phyloP scores from a whole-genome alignment of 64 coral and sea anemone genomes.

The Pocillopora damicornis region DNA sequence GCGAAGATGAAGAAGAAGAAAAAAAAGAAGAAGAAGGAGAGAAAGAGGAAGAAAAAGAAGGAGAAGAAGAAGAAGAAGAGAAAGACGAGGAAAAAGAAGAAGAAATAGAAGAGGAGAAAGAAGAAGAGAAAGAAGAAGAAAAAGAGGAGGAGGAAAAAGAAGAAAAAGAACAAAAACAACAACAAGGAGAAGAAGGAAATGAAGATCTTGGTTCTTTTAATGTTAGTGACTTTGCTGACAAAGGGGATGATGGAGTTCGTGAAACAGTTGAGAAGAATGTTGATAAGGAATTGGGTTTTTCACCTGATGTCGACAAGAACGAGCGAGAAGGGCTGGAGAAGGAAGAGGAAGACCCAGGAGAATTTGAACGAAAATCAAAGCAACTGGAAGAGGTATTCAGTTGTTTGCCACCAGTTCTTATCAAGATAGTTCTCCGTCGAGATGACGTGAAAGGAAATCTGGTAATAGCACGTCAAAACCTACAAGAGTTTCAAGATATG shows the following conservation, averaged over 20 bases:
- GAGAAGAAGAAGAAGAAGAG: too few species aligned
- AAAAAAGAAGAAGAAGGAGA: too few species aligned
- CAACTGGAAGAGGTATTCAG: slow-evolving; percentile 18
- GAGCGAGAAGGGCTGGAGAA: neutral
- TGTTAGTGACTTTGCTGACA: too few species aligned
- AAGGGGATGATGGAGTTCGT: too few species aligned
- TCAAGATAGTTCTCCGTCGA: slow-evolving; percentile 36
- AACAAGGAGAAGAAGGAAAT: neutral
- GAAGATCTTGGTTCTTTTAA: too few species aligned
- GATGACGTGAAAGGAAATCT: slow-evolving; percentile 41
- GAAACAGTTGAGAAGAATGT: too few species aligned
- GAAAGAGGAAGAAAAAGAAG: too few species aligned
- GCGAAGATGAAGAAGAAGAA: too few species aligned
- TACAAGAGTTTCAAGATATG: slow-evolving; percentile 52
- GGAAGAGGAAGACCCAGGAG: slow-evolving; percentile 29
- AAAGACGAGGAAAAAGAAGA: too few species aligned
- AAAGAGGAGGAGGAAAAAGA: too few species aligned
- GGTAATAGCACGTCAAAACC: neutral
- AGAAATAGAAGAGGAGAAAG: too few species aligned
- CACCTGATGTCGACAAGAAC: neutral
- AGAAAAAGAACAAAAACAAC: neutral
- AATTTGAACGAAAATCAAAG: neutral
- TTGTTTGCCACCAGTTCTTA: slow-evolving; percentile 12
- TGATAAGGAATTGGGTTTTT: neutral
- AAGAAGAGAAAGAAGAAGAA: too few species aligned